phyloP scores from a whole-genome alignment of 2,797 vertebrate genomes.

The Emys orbicularis region DNA sequence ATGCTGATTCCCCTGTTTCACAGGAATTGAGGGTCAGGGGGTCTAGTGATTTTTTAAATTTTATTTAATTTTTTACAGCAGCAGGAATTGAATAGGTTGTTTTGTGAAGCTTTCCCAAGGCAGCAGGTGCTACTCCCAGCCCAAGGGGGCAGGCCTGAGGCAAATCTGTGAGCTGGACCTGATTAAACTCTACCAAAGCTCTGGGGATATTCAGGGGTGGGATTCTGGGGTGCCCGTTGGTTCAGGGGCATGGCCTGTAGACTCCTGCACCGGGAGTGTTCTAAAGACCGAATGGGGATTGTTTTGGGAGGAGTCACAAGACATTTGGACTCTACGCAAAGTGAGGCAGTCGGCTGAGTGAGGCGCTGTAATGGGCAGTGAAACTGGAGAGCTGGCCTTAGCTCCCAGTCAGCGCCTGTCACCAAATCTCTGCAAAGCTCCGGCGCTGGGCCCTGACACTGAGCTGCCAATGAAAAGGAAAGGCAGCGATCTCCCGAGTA shows the following conservation, averaged over 20 bases:
- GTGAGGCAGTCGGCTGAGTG: background rate
- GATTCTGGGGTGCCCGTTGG: background rate
- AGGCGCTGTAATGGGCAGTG: background rate
- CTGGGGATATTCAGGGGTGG: background rate
- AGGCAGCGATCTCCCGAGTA: background rate
- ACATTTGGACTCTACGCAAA: background rate
- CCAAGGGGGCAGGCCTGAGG: background rate
- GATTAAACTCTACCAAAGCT: background rate
- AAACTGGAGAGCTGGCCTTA: background rate
- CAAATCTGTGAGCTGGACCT: background rate
- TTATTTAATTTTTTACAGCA: background rate
- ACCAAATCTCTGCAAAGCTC: background rate
- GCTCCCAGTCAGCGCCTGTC: background rate
- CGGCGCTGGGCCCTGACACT: background rate
- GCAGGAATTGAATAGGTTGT: background rate
- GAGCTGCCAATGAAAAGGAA: background rate
- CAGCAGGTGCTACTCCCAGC: background rate
- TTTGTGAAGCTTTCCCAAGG: background rate
- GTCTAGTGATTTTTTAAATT: background rate
- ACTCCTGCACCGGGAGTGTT: background rate
- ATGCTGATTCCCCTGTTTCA: background rate
- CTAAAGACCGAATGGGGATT: background rate
- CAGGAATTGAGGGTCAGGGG: background rate
- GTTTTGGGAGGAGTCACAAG: background rate
- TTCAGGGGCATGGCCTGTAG: background rate